Evolutionary conservation across 2,113 vertebrate genomes (phyloP).

Genomic region (Dryoscopus gambensis): DNA sequence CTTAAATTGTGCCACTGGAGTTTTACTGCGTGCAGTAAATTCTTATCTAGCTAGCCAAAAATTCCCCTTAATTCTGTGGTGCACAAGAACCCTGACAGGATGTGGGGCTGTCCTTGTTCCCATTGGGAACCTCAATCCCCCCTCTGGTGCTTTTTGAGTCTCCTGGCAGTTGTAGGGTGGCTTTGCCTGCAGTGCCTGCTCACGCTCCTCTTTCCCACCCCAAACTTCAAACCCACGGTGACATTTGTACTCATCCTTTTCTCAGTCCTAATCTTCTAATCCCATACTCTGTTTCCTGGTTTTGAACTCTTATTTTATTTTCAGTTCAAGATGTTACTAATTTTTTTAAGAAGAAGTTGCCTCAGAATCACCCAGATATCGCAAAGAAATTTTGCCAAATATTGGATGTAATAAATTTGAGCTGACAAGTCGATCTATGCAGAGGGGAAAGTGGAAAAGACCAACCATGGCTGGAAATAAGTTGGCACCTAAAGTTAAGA

Average conservation of each 20-base stretch:
- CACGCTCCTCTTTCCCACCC: not conserved
- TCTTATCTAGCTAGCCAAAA: not conserved
- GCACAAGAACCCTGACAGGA: not conserved
- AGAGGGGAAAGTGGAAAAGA: not conserved
- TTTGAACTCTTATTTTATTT: slow-evolving; percentile 4
- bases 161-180: not conserved
- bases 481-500: not conserved
- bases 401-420: not conserved
- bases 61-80: not conserved
- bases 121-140: not conserved
- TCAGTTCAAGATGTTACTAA: not conserved
- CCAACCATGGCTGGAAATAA: not conserved
- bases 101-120: not conserved
- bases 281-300: not conserved
- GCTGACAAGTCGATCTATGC: not conserved
- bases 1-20: not conserved
- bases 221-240: not conserved
- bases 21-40: not conserved
- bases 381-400: not conserved
- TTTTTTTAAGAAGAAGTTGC: not conserved
- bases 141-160: not conserved
- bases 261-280: not conserved
- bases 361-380: not conserved
- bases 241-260: not conserved
- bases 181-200: not conserved